phyloP scores from a whole-genome alignment of 2,113 vertebrate genomes.

The Opisthocomus hoazin region DNA sequence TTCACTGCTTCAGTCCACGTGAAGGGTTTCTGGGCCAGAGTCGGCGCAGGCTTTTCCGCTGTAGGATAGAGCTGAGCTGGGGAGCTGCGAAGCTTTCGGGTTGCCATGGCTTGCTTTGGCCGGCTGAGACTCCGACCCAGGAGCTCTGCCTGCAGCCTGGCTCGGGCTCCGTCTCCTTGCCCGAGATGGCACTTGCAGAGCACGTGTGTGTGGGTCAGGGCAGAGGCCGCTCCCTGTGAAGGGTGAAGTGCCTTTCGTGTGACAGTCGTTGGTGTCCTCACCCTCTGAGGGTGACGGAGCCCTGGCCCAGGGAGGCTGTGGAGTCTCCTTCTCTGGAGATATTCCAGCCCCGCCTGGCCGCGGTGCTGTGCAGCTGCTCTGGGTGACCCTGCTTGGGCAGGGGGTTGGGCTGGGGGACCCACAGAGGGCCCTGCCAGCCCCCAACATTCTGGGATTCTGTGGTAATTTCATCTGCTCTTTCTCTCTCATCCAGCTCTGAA shows the following conservation, averaged over 20 bases:
- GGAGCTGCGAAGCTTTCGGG: background rate
- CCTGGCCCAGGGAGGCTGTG: too few species aligned
- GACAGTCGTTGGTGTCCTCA: background rate
- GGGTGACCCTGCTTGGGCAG: too few species aligned
- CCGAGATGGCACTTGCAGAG: background rate
- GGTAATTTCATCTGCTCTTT: background rate
- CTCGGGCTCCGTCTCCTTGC: background rate
- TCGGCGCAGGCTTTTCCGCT: background rate
- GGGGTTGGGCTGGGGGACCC: too few species aligned
- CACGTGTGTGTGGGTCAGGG: too few species aligned
- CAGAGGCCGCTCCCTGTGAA: background rate
- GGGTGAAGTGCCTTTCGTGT: background rate
- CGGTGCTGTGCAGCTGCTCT: too few species aligned
- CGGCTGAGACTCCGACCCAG: background rate
- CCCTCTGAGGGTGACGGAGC: too few species aligned
- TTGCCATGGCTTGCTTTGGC: background rate
- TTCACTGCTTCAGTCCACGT: background rate
- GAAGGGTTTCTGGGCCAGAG: background rate
- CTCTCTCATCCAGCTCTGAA: conserved; percentile 81
- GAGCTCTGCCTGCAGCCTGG: background rate
- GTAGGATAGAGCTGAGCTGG: background rate
- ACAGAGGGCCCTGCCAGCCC: too few species aligned
- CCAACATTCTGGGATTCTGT: too few species aligned
- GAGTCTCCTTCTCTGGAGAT: too few species aligned
- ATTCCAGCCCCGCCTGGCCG: too few species aligned